Conservation (phyloP, 2,888 invertebrate species). For the Pristionchus mayeri region DNA sequence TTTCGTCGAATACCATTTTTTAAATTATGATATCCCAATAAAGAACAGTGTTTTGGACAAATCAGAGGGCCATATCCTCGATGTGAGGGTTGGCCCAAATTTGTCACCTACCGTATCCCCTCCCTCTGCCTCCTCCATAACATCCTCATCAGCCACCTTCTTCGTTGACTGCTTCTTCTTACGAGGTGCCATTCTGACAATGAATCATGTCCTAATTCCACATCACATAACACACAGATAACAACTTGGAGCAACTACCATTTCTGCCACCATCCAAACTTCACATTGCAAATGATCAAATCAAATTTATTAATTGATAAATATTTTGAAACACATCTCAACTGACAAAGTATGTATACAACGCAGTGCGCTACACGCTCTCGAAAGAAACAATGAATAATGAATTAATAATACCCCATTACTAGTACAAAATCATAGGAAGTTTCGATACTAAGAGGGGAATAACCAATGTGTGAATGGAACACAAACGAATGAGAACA, state of each 20-base stretch:
- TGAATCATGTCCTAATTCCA: too few species aligned
- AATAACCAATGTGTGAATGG: too few species aligned
- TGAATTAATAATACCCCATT: background rate
- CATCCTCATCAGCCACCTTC: background rate
- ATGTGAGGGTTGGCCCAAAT: too few species aligned
- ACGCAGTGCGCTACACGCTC: background rate
- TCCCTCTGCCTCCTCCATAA: background rate
- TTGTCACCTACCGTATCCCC: background rate
- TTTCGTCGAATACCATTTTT: too few species aligned
- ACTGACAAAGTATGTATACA: background rate
- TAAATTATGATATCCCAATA: too few species aligned
- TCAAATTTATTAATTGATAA: constrained; percentile 8
- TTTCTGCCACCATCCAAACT: background rate
- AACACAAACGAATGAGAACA: background rate
- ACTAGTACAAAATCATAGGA: too few species aligned
- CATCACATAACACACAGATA: background rate
- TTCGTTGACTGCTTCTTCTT: background rate
- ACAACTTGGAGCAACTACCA: background rate
- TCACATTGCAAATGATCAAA: background rate
- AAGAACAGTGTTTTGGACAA: too few species aligned
- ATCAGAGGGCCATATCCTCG: too few species aligned
- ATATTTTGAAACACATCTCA: background rate
- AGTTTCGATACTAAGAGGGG: too few species aligned
- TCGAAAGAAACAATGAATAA: background rate
- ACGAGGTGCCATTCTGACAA: constrained; percentile 6